Base-by-base conservation (phyloP, 2,888 invertebrate genomes). In the Sinodicranocentrus sp. region DNA sequence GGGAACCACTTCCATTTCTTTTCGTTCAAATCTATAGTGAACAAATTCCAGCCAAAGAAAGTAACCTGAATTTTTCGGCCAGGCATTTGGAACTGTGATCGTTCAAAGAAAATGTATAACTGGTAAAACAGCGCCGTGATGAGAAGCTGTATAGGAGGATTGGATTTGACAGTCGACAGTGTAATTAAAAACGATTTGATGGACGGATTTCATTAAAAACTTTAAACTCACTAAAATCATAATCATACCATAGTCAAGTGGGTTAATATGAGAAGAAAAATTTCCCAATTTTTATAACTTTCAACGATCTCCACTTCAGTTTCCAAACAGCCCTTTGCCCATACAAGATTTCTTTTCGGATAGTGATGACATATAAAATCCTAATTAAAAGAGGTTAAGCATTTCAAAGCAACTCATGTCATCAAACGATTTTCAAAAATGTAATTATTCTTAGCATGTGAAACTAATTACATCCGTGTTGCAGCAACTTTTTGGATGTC, bases 401-500 rank as follows among this genome's bases (percentile, higher is more conserved):
- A 39, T 13, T 8, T 8, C 39, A 39, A 39, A 39, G 19, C 6
- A 6, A 59, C 25, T 10, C 3, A 21, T 59, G 5, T 5, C 10
- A 19, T 21, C 10, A 21, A 5, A 3, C 59, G 25, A 59, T 19
- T 2, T 23, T 19, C 21, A 5, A 59, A 23, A 13, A 5, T 59
- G 6, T 21, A n/a, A 59, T 10, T 59, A 10, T 59, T 19, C 10
- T 59, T 59, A 23, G 59, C 10, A 5, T 59, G 6, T 39, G 6
- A 13, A 6, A 39, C 39, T 6, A 63, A 8, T 43, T 28, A 33
- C n/a, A n/a, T n/a, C n/a, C 3, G 70, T 33, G 61, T 83, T 28
- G 54, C 83, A 83, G 26, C 83, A 83, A 33, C 83, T 83, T n/a
- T 23, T 44, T 13, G 76, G 77, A 52, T 65, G 77, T 54, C 65